Evolutionary conservation across 2,113 vertebrate species (phyloP).

Genomic region (Egretta garzetta): DNA sequence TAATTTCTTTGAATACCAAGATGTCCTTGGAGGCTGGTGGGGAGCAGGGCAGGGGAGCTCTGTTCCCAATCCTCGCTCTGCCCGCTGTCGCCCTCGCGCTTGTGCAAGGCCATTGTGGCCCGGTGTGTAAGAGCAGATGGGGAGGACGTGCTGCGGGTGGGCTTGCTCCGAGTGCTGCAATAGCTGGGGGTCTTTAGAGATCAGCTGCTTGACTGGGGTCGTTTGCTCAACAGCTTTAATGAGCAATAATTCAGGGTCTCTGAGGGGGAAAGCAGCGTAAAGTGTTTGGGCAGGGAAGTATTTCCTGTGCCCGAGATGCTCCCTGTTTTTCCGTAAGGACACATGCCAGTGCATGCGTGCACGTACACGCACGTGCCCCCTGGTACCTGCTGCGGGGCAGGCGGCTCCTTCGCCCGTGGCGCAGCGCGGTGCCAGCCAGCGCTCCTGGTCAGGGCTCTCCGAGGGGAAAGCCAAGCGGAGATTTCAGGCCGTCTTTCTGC

Average conservation of each 20-base stretch:
- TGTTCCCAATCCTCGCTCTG: accelerated
- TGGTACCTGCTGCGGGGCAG: accelerated
- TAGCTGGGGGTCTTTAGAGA: neutral
- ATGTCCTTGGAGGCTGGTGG: conserved; percentile 65
- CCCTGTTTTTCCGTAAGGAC: accelerated
- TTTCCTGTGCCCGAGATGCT: accelerated
- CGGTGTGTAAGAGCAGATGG: neutral
- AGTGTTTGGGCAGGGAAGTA: neutral
- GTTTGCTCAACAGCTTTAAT: neutral
- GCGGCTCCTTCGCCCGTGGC: neutral
- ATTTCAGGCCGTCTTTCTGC: neutral
- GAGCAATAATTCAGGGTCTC: neutral
- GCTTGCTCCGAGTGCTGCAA: neutral
- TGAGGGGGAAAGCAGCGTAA: neutral
- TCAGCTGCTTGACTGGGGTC: neutral
- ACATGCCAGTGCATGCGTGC: accelerated
- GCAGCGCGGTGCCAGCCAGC: accelerated
- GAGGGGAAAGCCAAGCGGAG: neutral
- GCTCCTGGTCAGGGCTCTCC: neutral
- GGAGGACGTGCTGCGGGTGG: neutral
- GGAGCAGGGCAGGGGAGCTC: neutral
- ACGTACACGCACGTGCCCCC: accelerated
- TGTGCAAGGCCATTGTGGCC: neutral
- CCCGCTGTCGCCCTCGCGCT: accelerated
- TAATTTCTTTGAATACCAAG: conserved; percentile 64